These are phyloP conservation scores for Scrobipalpa atriplicella DNA, from an alignment of 2,888 invertebrate genomes.

Conservation along the genomic window DNA sequence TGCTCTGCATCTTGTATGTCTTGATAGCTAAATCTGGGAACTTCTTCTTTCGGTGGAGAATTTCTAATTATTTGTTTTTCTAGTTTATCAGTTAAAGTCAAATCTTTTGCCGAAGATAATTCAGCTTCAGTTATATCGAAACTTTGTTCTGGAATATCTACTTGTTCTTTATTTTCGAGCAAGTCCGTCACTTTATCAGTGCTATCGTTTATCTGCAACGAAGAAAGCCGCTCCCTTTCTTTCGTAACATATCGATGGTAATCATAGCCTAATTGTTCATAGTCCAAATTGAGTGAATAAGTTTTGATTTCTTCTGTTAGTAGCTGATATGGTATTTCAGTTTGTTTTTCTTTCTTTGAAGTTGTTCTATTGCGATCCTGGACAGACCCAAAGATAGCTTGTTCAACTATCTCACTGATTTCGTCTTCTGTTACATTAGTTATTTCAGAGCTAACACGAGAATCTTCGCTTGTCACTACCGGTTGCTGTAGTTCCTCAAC, in stretches of 20 bases:
- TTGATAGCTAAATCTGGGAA: slow-evolving; percentile 40
- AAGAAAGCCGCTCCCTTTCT: slow-evolving; percentile 37
- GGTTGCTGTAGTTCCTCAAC: not conserved
- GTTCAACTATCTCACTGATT: slow-evolving; percentile 64
- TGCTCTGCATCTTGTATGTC: slow-evolving; percentile 52
- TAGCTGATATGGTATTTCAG: slow-evolving; percentile 58
- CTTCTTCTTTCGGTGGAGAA: slow-evolving; percentile 38
- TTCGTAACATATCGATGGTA: slow-evolving; percentile 54
- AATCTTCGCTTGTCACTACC: not conserved
- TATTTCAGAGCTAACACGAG: not conserved
- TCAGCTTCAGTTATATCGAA: not conserved
- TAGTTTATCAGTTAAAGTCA: not conserved
- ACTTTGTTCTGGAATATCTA: not conserved
- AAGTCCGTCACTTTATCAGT: not conserved
- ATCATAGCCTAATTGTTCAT: slow-evolving; percentile 60
- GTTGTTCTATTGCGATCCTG: slow-evolving; percentile 73
- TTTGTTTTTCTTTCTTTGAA: slow-evolving; percentile 41
- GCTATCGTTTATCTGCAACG: not conserved
- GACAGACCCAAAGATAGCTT: slow-evolving; percentile 85
- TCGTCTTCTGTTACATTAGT: slow-evolving; percentile 32
- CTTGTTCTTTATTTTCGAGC: not conserved
- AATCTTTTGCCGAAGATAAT: not conserved
- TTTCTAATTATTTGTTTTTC: slow-evolving; percentile 13
- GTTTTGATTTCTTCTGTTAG: slow-evolving; percentile 65
- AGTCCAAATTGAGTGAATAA: slow-evolving; percentile 62